phyloP scores from a whole-genome alignment of 23 tunicate species.

The Pegea sp. region DNA sequence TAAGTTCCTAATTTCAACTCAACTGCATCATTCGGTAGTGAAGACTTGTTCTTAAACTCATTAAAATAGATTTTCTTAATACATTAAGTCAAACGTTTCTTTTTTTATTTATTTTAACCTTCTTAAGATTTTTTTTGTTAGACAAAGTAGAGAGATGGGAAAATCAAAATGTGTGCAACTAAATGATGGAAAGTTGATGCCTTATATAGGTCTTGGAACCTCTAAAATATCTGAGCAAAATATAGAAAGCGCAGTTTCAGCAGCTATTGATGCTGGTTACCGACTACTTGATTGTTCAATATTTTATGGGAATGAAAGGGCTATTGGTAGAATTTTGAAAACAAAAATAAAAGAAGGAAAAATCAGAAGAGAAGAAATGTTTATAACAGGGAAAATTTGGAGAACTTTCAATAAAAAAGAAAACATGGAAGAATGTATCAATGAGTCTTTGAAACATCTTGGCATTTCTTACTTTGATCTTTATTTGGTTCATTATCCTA shows the following conservation, averaged over 20 bases:
- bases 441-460: constrained; percentile 9
- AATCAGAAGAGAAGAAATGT: constrained; percentile 7
- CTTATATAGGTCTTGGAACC: constrained; percentile 13
- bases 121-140: too few relatives aligned
- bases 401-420: not conserved
- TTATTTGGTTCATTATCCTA: constrained; percentile 26
- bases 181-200: constrained; percentile 8
- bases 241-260: not conserved
- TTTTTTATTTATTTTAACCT: too few relatives aligned
- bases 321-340: not conserved
- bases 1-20: too few relatives aligned
- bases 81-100: too few relatives aligned
- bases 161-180: constrained; percentile 2
- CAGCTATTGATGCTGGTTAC: constrained; percentile 9
- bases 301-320: constrained; percentile 1
- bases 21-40: too few relatives aligned
- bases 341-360: constrained; percentile 1
- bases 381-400: constrained; percentile 8
- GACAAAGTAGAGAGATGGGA: too few relatives aligned
- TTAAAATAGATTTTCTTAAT: too few relatives aligned
- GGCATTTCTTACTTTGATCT: constrained; percentile 14
- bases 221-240: constrained; percentile 3
- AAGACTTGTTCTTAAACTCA: too few relatives aligned
- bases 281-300: constrained; percentile 5
- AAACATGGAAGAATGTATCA: constrained; percentile 2